Evolutionary conservation across 2,797 vertebrate species (phyloP), one percentile per base, ranked within the genome.

Genomic region (Channa striata): DNA sequence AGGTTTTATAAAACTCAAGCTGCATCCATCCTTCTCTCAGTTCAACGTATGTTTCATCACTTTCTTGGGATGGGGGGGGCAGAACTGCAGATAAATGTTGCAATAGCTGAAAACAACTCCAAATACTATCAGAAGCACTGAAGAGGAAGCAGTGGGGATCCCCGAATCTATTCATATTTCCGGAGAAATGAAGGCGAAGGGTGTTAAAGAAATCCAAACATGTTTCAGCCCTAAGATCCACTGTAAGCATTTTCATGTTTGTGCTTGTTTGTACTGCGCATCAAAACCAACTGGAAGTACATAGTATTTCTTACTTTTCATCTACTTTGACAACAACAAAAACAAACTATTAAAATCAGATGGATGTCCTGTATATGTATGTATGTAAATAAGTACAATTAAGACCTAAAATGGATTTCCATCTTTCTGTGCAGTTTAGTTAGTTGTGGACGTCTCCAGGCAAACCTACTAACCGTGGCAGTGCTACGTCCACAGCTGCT

Each of bases 1-100:
- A 21, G 1, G 30, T 67, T 74, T 68, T 51, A 61, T 71, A 48
- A 82, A 46, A 8, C 6, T 10, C 0, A 12, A 42, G 25, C 62
- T 13, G 17, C 57, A 1, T 43, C 65, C 64, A 3, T 69, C 20
- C 5, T 1, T 43, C 42, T 39, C 61, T 72, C 50, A 3, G 19
- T 8, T 48, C 36, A 52, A 62, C 73, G 59, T 69, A 44, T 44
- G 58, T 63, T 66, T 66, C 34, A 30, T 53, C 61, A 52, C 12
- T 39, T 21, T 42, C 33, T 34, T 33, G 30, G 30, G 67, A 4
- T 4, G 25, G 25, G 6, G 25, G 25, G 25, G 62, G 46, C 21
- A 42, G 19, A 34, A 46, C 60, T 19, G 40, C 11, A 12, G 1
- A 53, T 63, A 46, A 70, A 68, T 67, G 59, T 21, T 68, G 47